Evolutionary conservation across 2,888 invertebrate species (phyloP), one percentile per base, ranked within the genome.

Genomic region (Heliconius cydno): DNA sequence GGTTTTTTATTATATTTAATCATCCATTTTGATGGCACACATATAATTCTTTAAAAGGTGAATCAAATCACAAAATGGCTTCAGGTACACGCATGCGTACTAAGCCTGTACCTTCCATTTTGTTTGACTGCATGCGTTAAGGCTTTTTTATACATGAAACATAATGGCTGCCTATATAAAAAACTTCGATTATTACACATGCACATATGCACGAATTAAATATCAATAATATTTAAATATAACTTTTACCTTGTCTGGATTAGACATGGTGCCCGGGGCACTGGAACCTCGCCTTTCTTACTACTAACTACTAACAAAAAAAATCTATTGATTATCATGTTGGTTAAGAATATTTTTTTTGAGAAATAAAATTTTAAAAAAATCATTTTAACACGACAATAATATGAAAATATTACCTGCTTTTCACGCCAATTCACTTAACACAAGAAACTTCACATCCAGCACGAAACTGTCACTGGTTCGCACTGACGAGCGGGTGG

Each of bases 231-330:
- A 19, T 38, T 63, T 25, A 12, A 63, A 63, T n/a, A 22, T n/a
- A 38, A 67, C 4, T 22, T n/a, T 38, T 68, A 68, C 68, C 68
- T 68, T 68, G n/a, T n/a, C 38, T 68, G 68, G n/a, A 2, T 13
- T 0, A n/a, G 68, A 12, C 68, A 68, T 68, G 38, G 13, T 30
- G 12, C 19, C n/a, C 13, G 13, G 22, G 19, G 9, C 3, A 66
- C 15, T 34, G 30, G 28, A 3, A 67, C 22, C 34, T 34, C 34
- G 67, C 30, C 30, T 15, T 15, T 22, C 9, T 30, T 34, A 68
- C 38, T 68, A n/a, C n/a, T 34, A 68, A 68, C 68, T 38, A n/a
- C 22, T 30, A 68, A 68, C 19, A 68, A 13, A 68, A 22, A 68
- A 38, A 68, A 67, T 12, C 13, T n/a, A 38, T n/a, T 68, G 19